phyloP scores from a whole-genome alignment of 2,888 invertebrate species.

The Cryptocheilus praepositus region DNA sequence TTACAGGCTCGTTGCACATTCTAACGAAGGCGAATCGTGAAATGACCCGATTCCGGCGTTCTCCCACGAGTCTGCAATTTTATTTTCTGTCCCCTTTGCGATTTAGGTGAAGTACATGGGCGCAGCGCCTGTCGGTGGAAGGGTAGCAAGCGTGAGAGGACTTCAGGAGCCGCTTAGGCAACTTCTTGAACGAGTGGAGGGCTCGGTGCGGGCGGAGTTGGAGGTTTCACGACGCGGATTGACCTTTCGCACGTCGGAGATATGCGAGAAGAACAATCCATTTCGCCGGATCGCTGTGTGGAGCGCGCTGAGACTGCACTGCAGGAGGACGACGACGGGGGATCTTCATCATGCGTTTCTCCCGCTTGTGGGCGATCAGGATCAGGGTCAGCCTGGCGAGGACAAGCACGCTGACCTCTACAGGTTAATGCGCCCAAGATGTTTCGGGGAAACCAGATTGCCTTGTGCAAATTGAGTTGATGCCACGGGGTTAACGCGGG shows the following conservation, averaged over 20 bases:
- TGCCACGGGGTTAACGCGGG: no score
- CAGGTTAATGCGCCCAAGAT: conserved; percentile 53
- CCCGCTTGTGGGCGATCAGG: conserved; percentile 78
- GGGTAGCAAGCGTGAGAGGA: conserved; percentile 88
- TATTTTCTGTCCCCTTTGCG: conserved; percentile 62
- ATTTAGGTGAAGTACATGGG: conserved; percentile 86
- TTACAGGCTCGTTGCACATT: no score
- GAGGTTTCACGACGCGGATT: conserved; percentile 71
- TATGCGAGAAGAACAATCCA: conserved; percentile 80
- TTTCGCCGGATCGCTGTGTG: conserved; percentile 95
- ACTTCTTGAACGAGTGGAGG: conserved; percentile 63
- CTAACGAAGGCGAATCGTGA: no score
- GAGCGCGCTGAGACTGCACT: conserved; percentile 89
- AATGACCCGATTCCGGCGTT: neutral
- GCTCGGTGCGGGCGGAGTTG: conserved; percentile 65
- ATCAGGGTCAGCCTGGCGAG: conserved; percentile 75
- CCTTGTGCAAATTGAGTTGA: no score
- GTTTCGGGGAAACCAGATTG: no score
- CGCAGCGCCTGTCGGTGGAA: conserved; percentile 85
- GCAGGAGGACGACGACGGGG: conserved; percentile 49
- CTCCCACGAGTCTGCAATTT: neutral
- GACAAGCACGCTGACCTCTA: conserved; percentile 77
- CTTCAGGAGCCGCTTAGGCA: conserved; percentile 85
- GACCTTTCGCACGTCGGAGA: conserved; percentile 67
- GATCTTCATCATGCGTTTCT: conserved; percentile 85